Base-by-base conservation (phyloP, 2,113 vertebrate species). In the Tychaedon coryphoeus region DNA sequence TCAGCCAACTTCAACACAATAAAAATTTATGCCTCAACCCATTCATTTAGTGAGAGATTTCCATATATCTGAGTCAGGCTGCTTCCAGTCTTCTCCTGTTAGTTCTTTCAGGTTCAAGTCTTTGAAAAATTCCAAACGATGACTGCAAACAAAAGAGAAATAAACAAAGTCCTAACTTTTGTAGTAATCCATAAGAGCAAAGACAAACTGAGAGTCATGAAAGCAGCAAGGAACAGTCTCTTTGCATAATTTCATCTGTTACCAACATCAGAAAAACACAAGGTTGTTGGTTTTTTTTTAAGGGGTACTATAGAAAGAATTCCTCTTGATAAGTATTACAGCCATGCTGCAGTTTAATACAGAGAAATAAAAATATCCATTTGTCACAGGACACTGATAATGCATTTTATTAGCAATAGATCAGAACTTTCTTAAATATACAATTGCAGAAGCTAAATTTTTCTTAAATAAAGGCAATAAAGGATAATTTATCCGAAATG, bases 51-150 rank as follows among this genome's bases (percentile, higher is more conserved):
- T 31, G 23, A 93, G 85, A 78, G 5, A 88, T 43, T 92, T 92
- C 98, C 98, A 98, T 18, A 98, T 64, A 45, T 96, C 94, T 66
- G 98, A 98, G 45, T 85, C 92, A 50, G 98, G 97, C 86, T 98
- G 97, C 71, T 97, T 95, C 98, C 98, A 98, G 6, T 96, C 95
- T 86, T 97, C 83, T 94, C 96, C 97, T 89, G 96, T 96, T 50
- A 98, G 57, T 6, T 14, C 74, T 31, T 92, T 96, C 93, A 98
- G 96, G 92, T 54, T 95, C 73, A 98, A 95, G 47, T 95, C 86
- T 85, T 91, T 75, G 90, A 98, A 98, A 93, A 97, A 98, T 90
- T 98, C 98, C 88, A 98, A 95, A 57, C 82, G 73, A 96, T 98
- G 98, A 90, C 98, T 98, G 79, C 43, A 95, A 93, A 74, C 29